Base-by-base conservation (phyloP, 2,797 vertebrate genomes). In the Selene dorsalis region DNA sequence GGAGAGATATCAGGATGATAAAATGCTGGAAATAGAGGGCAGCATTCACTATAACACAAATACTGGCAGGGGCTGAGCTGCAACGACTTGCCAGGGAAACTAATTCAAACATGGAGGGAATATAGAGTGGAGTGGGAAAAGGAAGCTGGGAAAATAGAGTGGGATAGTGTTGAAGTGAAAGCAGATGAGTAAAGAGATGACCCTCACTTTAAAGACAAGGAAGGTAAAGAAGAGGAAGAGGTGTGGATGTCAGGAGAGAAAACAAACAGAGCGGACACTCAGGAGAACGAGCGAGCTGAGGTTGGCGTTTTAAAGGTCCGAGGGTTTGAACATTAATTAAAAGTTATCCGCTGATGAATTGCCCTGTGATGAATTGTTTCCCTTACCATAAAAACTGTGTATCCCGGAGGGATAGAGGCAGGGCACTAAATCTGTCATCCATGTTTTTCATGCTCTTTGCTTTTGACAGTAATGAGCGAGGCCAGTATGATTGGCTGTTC, bases 311-410 rank as follows among this genome's bases (percentile, higher is more conserved):
- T 93, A 94, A 94, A 94, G 93, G 93, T 93, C 92, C 73, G 82
- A 90, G 84, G 87, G 63, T 93, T 93, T 92, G 93, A 94, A 93
- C 94, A 85, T 94, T 96, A 95, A 96, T 96, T 95, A 96, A 95
- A 95, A 94, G 94, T 95, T 92, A 92, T 93, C 92, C 92, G 50
- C 90, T 91, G 94, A 95, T 95, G 93, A 95, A 96, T 95, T 94
- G 94, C 93, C 91, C 91, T 67, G 93, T 96, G 94, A 96, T 96
- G 91, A 95, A 96, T 94, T 94, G 95, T 95, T 96, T 95, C 86
- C 77, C 91, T 86, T 89, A 78, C 88, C 86, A 85, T 93, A 91
- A 89, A 92, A 92, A 79, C 78, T 71, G 80, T 83, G 72, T 77
- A 85, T 75, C 90, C 89, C 89, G 30, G 71, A 82, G 84, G 90